Evolutionary conservation across 2,797 vertebrate species (phyloP).

Genomic region (Decapterus maruadsi): DNA sequence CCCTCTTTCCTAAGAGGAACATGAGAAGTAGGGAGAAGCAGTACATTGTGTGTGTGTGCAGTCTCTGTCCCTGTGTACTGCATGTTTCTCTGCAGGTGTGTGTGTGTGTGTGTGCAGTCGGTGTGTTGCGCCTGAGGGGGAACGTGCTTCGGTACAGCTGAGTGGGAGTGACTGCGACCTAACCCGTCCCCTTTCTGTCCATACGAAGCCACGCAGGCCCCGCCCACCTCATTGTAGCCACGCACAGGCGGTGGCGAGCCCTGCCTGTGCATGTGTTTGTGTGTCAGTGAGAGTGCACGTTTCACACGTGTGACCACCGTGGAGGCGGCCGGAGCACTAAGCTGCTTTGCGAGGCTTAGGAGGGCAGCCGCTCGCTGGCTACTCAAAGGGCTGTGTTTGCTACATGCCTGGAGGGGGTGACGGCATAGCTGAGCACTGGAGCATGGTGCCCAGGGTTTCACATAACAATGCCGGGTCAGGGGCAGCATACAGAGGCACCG

Average conservation of each 20-base stretch:
- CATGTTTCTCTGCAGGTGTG: slow-evolving; percentile 70
- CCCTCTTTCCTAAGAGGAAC: slow-evolving; percentile 62
- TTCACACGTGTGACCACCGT: slow-evolving; percentile 83
- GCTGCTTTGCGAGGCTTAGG: slow-evolving; percentile 81
- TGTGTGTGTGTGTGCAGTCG: slow-evolving; percentile 10
- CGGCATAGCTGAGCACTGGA: slow-evolving; percentile 73
- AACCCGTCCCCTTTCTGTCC: slow-evolving; percentile 58
- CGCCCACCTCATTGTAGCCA: slow-evolving; percentile 53
- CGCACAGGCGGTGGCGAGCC: slow-evolving; percentile 32
- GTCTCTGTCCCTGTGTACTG: slow-evolving; percentile 43
- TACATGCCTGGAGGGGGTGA: slow-evolving; percentile 74
- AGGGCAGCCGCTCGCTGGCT: slow-evolving; percentile 74
- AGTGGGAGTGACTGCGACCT: slow-evolving; percentile 73
- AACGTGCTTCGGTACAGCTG: slow-evolving; percentile 79
- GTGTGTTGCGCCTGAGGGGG: slow-evolving; percentile 63
- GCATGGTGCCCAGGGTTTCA: slow-evolving; percentile 75
- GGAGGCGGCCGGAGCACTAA: slow-evolving; percentile 76
- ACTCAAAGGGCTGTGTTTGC: slow-evolving; percentile 68
- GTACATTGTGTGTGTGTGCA: slow-evolving; percentile 34
- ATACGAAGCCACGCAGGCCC: slow-evolving; percentile 38
- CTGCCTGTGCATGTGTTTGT: slow-evolving; percentile 59
- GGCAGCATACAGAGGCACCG: slow-evolving; percentile 49
- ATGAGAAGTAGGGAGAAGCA: slow-evolving; percentile 48
- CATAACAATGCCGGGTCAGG: slow-evolving; percentile 74
- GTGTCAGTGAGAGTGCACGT: slow-evolving; percentile 72